Base-by-base conservation (phyloP, 2,888 invertebrate species). In the Trimorus sp. region DNA sequence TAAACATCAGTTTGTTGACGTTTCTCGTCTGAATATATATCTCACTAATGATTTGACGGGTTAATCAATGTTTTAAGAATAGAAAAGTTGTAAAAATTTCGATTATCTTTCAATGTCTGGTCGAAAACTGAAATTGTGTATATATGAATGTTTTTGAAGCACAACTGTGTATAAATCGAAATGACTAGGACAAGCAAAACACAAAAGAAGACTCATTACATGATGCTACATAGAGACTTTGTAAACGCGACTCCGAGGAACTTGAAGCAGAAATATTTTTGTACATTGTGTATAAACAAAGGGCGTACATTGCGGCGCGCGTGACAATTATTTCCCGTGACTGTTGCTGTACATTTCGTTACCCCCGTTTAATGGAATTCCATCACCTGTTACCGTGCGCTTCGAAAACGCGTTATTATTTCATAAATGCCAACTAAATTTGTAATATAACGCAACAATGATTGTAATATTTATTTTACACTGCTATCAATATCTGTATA, bases 381-480 rank as follows among this genome's bases (percentile, higher is more conserved):
- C 26, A 40, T 51, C 51, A 51, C 45, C 26, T 49, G 65, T 74
- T 74, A 16, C 40, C 48, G 73, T 40, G 40, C 40, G 40, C 40
- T 40, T 40, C 9, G 7, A 4, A 40, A 40, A 8, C 40, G 40
- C 7, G 40, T 40, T 40, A 9, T n/a, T 12, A 6, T 48, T 58
- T 48, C 48, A 48, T 36, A 60, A 15, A 15, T n/a, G 48, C 68
- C 48, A 68, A n/a, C 63, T 69, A 69, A 59, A 69, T 78, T 75
- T 82, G 78, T 79, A 82, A 73, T 48, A 79, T 79, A 82, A 76
- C 76, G 60, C 71, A 71, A 71, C 77, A 78, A 65, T 82, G 78
- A 63, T 78, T 82, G 70, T 82, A 78, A 82, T 82, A 82, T 82
- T 82, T 82, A 82, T 82, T 82, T 82, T 79, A 63, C 65, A 78